A percentile compares a stretch with the other conserved stretches of the same genome.
Conservation (phyloP, 2,113 vertebrate genomes). For the Reinhardtius hippoglossoides region DNA sequence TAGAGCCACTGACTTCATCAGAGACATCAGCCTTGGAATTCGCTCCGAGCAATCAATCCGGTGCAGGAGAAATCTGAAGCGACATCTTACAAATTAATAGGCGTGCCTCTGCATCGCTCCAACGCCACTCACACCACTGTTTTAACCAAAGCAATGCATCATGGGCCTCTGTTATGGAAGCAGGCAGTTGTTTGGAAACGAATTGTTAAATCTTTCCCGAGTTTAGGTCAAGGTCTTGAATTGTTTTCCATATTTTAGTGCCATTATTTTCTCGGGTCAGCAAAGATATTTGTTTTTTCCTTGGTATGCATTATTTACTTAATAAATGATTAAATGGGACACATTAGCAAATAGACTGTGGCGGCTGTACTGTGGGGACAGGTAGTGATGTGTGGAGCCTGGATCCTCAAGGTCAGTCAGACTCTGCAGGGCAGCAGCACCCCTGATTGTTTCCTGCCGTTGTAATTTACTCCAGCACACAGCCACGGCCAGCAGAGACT, state of each 20-base stretch:
- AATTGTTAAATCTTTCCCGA: slow-evolving; percentile 29
- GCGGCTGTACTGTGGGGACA: slow-evolving; percentile 11
- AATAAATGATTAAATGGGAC: slow-evolving; percentile 67
- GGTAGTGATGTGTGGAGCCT: slow-evolving; percentile 41
- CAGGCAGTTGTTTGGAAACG: slow-evolving; percentile 19
- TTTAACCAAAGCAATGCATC: slow-evolving; percentile 59
- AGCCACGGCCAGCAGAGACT: slow-evolving; percentile 62
- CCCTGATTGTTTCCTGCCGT: slow-evolving; percentile 73
- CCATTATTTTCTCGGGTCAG: background rate
- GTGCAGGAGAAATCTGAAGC: slow-evolving; percentile 57
- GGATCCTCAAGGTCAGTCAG: slow-evolving; percentile 68
- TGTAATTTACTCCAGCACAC: slow-evolving; percentile 63
- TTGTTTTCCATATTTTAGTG: slow-evolving; percentile 28
- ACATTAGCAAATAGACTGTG: slow-evolving; percentile 44
- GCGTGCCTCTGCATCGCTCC: slow-evolving; percentile 49
- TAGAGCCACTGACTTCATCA: slow-evolving; percentile 68
- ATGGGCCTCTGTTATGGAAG: slow-evolving; percentile 35
- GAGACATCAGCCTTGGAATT: slow-evolving; percentile 57
- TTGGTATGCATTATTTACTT: slow-evolving; percentile 67
- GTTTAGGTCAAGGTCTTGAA: slow-evolving; percentile 37
- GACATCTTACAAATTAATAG: slow-evolving; percentile 73
- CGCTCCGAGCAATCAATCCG: slow-evolving; percentile 52
- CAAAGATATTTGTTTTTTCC: slow-evolving; percentile 45
- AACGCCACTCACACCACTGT: slow-evolving; percentile 23
- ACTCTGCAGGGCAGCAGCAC: slow-evolving; percentile 47